Conservation (phyloP, 2,797 vertebrate species). For the Sebastolobus altivelis region DNA sequence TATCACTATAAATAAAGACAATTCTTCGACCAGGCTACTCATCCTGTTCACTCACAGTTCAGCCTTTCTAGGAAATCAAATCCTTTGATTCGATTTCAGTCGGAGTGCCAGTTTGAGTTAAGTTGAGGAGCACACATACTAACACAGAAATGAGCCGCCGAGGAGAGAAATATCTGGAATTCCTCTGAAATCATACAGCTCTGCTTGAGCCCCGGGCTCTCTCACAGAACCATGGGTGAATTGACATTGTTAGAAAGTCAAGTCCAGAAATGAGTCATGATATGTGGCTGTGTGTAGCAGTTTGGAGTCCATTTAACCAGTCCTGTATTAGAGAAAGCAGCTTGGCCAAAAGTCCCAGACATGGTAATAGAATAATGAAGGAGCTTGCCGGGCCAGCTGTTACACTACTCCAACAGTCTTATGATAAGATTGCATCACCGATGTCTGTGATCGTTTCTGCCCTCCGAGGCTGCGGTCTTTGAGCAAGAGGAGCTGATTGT, state of each 20-base stretch:
- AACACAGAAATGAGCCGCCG: constrained; percentile 41
- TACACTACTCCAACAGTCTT: constrained; percentile 46
- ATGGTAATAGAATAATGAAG: constrained; percentile 68
- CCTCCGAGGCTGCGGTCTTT: constrained; percentile 33
- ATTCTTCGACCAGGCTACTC: constrained; percentile 19
- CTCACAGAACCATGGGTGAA: constrained; percentile 48
- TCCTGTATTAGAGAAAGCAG: constrained; percentile 46
- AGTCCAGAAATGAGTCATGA: constrained; percentile 70
- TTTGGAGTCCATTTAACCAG: constrained; percentile 57
- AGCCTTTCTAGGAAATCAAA: constrained; percentile 41
- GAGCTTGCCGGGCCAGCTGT: constrained; percentile 42
- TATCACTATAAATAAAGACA: constrained; percentile 38
- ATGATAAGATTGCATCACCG: constrained; percentile 60
- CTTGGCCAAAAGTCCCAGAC: constrained; percentile 59
- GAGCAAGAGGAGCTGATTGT: constrained; percentile 45
- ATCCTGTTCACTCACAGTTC: constrained; percentile 17
- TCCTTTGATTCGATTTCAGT: constrained; percentile 49
- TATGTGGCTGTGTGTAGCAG: constrained; percentile 50
- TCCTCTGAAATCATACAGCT: constrained; percentile 48
- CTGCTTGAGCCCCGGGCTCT: constrained; percentile 46
- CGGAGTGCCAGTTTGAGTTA: constrained; percentile 49
- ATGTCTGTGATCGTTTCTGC: constrained; percentile 27
- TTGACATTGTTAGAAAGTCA: constrained; percentile 77
- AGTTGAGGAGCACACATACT: constrained; percentile 42
- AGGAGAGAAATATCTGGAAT: constrained; percentile 60